phyloP scores from a whole-genome alignment of 1,140 invertebrate species.

The Hyphantria cunea region DNA sequence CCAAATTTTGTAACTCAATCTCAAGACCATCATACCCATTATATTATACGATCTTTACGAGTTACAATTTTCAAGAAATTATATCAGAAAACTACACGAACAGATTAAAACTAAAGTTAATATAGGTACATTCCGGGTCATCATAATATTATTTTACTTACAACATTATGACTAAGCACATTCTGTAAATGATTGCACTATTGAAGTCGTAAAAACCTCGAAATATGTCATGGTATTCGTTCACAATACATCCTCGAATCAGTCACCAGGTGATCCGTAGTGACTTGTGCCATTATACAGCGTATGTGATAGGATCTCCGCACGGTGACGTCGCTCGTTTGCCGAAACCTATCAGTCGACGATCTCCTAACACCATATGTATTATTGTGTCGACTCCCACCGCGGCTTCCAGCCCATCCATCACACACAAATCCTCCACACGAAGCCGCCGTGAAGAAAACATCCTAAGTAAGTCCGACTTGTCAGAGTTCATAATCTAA shows the following conservation, averaged over 20 bases:
- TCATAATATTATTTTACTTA: too few species aligned
- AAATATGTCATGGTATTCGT: too few species aligned
- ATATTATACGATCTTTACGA: too few species aligned
- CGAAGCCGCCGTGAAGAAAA: slow-evolving; percentile 44
- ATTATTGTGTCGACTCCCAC: slow-evolving; percentile 29
- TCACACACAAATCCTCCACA: slow-evolving; percentile 63
- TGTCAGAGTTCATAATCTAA: slow-evolving; percentile 14
- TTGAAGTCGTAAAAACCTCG: neutral
- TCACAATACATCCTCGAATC: slow-evolving; percentile 18
- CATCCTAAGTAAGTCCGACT: slow-evolving; percentile 1
- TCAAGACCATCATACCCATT: too few species aligned
- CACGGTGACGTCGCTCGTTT: slow-evolving; percentile 67
- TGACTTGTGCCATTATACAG: slow-evolving; percentile 42
- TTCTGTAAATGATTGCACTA: neutral
- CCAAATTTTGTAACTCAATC: too few species aligned
- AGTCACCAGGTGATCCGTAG: slow-evolving; percentile 37
- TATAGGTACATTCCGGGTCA: too few species aligned
- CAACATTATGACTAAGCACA: too few species aligned
- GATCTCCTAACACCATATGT: slow-evolving; percentile 19
- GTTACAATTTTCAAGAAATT: too few species aligned
- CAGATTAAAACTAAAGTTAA: too few species aligned
- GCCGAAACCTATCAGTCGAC: slow-evolving; percentile 56
- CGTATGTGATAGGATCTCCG: slow-evolving; percentile 41
- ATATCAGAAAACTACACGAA: too few species aligned
- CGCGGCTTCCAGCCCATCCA: slow-evolving; percentile 43